These are phyloP conservation scores for Galerucella nymphaeae DNA, from an alignment of 2,888 invertebrate species.

Conservation along the genomic window DNA sequence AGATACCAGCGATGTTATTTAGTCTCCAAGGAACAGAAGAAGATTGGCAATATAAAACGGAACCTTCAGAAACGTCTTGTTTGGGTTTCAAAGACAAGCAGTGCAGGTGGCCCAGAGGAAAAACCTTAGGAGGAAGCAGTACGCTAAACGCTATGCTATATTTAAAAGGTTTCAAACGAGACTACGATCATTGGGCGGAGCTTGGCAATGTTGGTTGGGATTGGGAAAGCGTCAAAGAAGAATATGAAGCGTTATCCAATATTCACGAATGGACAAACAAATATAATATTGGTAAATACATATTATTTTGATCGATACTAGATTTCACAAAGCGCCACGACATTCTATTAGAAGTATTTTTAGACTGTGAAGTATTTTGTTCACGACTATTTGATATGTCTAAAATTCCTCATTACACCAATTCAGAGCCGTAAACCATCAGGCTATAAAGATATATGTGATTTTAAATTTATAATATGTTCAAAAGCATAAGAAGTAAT, in stretches of 20 bases:
- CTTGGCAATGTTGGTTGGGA: slow-evolving; percentile 73
- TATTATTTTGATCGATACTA: too few relatives aligned
- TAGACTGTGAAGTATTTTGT: too few relatives aligned
- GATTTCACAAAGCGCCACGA: too few relatives aligned
- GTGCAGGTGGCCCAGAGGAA: slow-evolving; percentile 71
- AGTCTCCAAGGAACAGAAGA: slow-evolving; percentile 50
- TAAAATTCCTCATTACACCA: too few relatives aligned
- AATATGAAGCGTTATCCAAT: slow-evolving; percentile 64
- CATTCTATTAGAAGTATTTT: too few relatives aligned
- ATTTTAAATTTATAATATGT: too few relatives aligned
- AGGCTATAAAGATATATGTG: too few relatives aligned
- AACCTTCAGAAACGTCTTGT: slow-evolving; percentile 63
- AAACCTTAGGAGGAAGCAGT: slow-evolving; percentile 76
- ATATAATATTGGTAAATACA: neutral
- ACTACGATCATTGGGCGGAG: slow-evolving; percentile 74
- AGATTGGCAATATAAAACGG: slow-evolving; percentile 65
- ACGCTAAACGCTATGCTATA: slow-evolving; percentile 75
- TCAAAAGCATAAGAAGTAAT: too few relatives aligned
- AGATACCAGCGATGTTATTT: slow-evolving; percentile 63
- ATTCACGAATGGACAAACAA: slow-evolving; percentile 25
- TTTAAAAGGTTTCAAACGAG: slow-evolving; percentile 71
- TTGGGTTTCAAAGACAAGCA: slow-evolving; percentile 56
- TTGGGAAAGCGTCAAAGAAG: slow-evolving; percentile 64
- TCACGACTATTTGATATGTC: too few relatives aligned
- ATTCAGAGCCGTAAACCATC: too few relatives aligned